Percentiles rank a stretch among this genome's conserved stretches.
These are phyloP conservation scores for Ennomos erosarius DNA, from an alignment of 2,888 invertebrate species.

Conservation along the genomic window DNA sequence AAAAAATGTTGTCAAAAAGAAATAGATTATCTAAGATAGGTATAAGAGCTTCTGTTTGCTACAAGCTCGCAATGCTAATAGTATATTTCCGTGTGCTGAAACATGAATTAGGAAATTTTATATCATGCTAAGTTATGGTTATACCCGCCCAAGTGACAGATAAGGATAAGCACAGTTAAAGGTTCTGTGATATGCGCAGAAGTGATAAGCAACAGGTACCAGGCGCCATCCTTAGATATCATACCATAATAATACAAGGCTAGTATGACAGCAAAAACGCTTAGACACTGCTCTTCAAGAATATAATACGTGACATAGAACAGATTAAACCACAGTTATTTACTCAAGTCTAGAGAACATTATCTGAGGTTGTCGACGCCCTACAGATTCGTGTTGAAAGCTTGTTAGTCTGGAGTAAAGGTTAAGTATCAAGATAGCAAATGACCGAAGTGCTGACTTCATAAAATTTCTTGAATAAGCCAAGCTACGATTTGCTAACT, in stretches of 20 bases:
- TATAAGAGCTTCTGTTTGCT: too few species aligned
- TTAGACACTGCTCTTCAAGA: not conserved
- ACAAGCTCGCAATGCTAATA: too few species aligned
- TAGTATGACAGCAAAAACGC: constrained; percentile 1
- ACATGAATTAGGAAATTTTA: too few species aligned
- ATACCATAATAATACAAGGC: not conserved
- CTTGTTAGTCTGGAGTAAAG: constrained; percentile 24
- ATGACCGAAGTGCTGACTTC: constrained; percentile 14
- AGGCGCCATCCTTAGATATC: too few species aligned
- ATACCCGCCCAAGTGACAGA: too few species aligned
- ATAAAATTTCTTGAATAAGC: constrained; percentile 10
- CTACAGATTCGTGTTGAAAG: constrained; percentile 27
- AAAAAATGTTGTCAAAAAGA: too few species aligned
- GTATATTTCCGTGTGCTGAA: too few species aligned
- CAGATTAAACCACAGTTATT: constrained; percentile 5
- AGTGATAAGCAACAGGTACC: too few species aligned
- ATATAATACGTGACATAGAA: not conserved
- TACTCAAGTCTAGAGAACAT: constrained; percentile 12
- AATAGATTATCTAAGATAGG: too few species aligned
- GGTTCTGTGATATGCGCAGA: too few species aligned
- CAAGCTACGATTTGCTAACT: constrained; percentile 19
- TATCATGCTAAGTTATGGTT: too few species aligned
- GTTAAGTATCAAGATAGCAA: constrained; percentile 17
- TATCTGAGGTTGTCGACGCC: constrained; percentile 25
- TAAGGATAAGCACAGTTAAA: too few species aligned